These are phyloP conservation scores for Chrysogorgia sp. DNA, from an alignment of 92 coral and sea anemone genomes.

Conservation along the genomic window DNA sequence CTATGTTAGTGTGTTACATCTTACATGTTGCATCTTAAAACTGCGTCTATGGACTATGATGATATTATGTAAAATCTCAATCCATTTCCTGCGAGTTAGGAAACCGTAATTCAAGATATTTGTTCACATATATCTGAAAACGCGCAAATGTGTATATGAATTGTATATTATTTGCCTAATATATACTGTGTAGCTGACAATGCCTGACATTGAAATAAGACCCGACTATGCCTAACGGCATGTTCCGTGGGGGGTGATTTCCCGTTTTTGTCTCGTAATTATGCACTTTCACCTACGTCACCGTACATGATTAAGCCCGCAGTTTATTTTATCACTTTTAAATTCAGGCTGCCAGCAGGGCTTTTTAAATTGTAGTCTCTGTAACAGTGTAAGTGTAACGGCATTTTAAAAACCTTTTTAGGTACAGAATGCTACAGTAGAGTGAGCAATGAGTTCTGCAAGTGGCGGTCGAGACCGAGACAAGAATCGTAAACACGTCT, in stretches of 20 bases:
- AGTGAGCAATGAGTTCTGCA: constrained; percentile 16
- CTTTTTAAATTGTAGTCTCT: not conserved
- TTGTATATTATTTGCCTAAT: not conserved
- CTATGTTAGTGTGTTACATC: constrained; percentile 11
- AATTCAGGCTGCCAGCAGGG: too few relatives aligned
- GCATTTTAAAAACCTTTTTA: constrained; percentile 1
- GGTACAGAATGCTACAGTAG: constrained; percentile 25
- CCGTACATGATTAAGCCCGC: not conserved
- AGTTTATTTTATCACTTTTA: not conserved
- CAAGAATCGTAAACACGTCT: constrained; percentile 5
- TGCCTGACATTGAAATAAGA: constrained; percentile 19
- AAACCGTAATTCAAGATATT: constrained; percentile 16
- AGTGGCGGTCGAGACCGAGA: constrained; percentile 10
- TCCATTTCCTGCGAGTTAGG: not conserved
- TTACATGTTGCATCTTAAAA: constrained; percentile 1
- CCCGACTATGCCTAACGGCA: constrained; percentile 17
- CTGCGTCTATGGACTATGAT: constrained; percentile 12
- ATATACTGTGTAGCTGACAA: constrained; percentile 28
- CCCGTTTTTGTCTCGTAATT: constrained; percentile 17
- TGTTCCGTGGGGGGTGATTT: constrained; percentile 26
- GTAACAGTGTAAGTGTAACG: too few relatives aligned
- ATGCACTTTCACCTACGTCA: constrained; percentile 16
- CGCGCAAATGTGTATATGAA: constrained; percentile 24
- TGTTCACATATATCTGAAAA: constrained; percentile 8
- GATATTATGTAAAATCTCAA: constrained; percentile 10